These are phyloP conservation scores for Drosophila trapezifrons DNA, from an alignment of 1,140 invertebrate species.

Conservation along the genomic window DNA sequence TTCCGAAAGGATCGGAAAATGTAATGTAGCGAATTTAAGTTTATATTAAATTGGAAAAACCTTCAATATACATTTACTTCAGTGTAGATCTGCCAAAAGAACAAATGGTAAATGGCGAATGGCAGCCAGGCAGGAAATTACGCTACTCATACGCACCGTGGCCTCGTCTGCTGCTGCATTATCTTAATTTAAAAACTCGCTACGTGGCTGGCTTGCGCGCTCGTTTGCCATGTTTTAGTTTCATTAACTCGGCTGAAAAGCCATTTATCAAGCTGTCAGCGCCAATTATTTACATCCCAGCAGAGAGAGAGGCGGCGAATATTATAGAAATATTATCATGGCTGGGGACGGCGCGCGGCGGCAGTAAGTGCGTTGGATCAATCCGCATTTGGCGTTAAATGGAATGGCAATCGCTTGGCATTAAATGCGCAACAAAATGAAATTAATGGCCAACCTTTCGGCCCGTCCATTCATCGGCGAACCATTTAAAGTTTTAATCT, in stretches of 20 bases:
- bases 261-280: conserved; percentile 79
- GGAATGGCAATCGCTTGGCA: conserved; percentile 50
- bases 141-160: conserved; percentile 77
- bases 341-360: conserved; percentile 2
- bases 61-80: not conserved
- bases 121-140: conserved; percentile 66
- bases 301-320: conserved; percentile 12
- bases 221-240: conserved; percentile 73
- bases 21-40: not conserved
- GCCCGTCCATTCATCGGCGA: conserved; percentile 41
- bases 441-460: conserved; percentile 63
- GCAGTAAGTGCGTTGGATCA: conserved; percentile 28
- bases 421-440: conserved; percentile 57
- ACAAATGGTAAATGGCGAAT: conserved; percentile 46
- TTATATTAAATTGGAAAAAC: not conserved
- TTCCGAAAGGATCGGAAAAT: too few species aligned
- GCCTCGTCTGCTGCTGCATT: conserved; percentile 55
- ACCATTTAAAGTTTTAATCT: conserved; percentile 71
- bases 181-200: conserved; percentile 76
- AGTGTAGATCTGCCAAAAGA: conserved; percentile 16
- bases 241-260: conserved; percentile 75
- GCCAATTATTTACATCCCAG: conserved; percentile 71
- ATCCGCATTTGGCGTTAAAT: conserved; percentile 49
- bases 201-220: conserved; percentile 17
- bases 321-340: conserved; percentile 70